Evolutionary conservation across 2,797 vertebrate species (phyloP), one percentile per base, ranked within the genome.

Genomic region (Helostoma temminkii): DNA sequence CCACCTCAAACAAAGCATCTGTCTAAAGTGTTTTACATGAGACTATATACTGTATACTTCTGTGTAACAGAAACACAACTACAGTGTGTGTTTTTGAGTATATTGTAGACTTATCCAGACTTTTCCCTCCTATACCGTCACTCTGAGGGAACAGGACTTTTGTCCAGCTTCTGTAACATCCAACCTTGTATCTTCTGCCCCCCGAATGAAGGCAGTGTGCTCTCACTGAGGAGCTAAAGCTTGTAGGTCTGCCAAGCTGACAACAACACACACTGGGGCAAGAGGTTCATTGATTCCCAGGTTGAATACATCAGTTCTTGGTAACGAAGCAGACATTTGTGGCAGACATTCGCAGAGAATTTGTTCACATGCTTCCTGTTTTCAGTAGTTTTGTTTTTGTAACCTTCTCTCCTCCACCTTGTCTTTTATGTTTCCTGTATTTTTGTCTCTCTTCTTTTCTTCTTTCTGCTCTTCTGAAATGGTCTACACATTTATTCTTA

Each of bases 201-300:
- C 30, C 30, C 1, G 21, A 39, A 57, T 41, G 39, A 41, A 2
- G 0, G 15, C 21, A 4, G 18, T 9, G 52, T 56, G 73, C 78
- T 64, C 59, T 76, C 61, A 69, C 69, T 22, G 25, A 76, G 63
- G 72, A 78, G 76, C 45, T 66, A 46, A 53, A 65, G 30, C 22
- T 28, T 45, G 15, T n/a, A 16, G 16, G 6, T 67, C 41, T 42
- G 18, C 6, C 19, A 24, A 64, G 6, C 28, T 48, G 25, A 14
- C n/a, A n/a, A n/a, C n/a, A n/a, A n/a, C n/a, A 55, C n/a, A 55
- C 36, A 71, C 34, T 9, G 34, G 4, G 25, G 5, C 16, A 8
- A 19, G 2, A 2, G 34, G 36, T 34, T 64, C 28, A 54, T 25
- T 43, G 36, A 68, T 39, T 39, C 55, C 9, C 28, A 24, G 58